These are phyloP conservation scores for Chitala chitala DNA, from an alignment of 2,113 vertebrate genomes.

Conservation along the genomic window DNA sequence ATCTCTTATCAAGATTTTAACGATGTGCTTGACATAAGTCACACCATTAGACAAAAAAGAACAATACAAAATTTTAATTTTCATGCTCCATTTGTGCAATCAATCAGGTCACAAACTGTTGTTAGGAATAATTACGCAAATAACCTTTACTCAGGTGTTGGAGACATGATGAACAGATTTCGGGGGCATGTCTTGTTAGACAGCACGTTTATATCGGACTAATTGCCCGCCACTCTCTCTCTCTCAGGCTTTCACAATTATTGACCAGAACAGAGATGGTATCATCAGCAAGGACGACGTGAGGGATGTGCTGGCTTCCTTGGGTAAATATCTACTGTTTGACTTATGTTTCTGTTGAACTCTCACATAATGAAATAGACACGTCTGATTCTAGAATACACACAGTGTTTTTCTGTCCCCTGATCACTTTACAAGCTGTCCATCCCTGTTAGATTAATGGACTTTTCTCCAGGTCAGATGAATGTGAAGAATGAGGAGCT, in stretches of 20 bases:
- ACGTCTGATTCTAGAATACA: not conserved
- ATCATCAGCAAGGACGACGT: conserved; percentile 88
- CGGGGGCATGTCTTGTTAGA: not conserved
- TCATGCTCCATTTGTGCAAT: too few relatives aligned
- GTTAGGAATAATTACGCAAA: too few relatives aligned
- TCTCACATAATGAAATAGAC: not conserved
- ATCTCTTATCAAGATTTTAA: too few relatives aligned
- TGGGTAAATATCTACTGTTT: conserved; percentile 57
- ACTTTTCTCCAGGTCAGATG: conserved; percentile 60
- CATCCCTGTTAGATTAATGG: not conserved
- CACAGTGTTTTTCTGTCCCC: not conserved
- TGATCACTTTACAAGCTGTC: not conserved
- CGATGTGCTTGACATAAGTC: too few relatives aligned
- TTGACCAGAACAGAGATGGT: conserved; percentile 89
- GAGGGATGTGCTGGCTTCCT: conserved; percentile 79
- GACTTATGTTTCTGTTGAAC: not conserved
- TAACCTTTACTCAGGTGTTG: too few relatives aligned
- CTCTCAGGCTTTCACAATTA: conserved; percentile 83
- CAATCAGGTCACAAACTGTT: not conserved
- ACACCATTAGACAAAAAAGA: too few relatives aligned
- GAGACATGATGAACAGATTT: too few relatives aligned
- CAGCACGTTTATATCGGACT: not conserved
- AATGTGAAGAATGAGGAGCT: conserved; percentile 87
- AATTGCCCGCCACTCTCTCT: not conserved
- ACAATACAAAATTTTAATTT: too few relatives aligned